Base-by-base conservation (phyloP, 2,797 vertebrate genomes). In the Alcedo atthis region DNA sequence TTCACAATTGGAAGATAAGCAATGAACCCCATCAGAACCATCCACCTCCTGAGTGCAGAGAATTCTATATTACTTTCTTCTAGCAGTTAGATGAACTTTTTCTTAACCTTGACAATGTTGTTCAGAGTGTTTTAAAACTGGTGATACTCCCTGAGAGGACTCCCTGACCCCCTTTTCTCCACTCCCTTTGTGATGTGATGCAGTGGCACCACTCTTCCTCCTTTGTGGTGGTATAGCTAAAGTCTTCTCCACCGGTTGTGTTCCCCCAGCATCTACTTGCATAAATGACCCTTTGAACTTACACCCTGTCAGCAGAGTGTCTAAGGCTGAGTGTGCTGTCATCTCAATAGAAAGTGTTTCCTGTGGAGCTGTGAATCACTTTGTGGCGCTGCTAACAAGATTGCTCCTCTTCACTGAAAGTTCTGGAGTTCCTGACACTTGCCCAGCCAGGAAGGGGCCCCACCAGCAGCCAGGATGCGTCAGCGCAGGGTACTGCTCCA, bases 151-250 rank as follows among this genome's bases (percentile, higher is more conserved):
- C 9, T 0, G 0, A 2, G 5, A 53, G 43, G 42, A 58, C n/a
- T 40, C 18, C 49, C 49, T 73, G 37, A 8, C 12, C 5, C 25
- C 4, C 3, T 66, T 69, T 10, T 64, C 42, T n/a, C 18, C 0
- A 0, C 11, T 45, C 7, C n/a, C 1, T 0, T 10, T 3, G 3
- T 2, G 0, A 20, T 3, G 25, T 6, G 61, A 14, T 25, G 16
- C 1, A 6, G 30, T 18, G 46, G 15, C 24, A 28, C 6, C 2
- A 1, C 1, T 3, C 24, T 57, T 46, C 17, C 21, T 64, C 18
- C 59, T 46, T 19, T 57, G 30, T 42, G 37, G 28, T 37, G 59
- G 12, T 0, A 9, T 3, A 5, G 20, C 24, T 75, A 35, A 48
- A 59, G 58, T 3, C 17, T 6, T 2, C 37, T 75, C 37, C 69